Base-by-base conservation (phyloP, 1,140 invertebrate species). In the Bombus cullumanus region DNA sequence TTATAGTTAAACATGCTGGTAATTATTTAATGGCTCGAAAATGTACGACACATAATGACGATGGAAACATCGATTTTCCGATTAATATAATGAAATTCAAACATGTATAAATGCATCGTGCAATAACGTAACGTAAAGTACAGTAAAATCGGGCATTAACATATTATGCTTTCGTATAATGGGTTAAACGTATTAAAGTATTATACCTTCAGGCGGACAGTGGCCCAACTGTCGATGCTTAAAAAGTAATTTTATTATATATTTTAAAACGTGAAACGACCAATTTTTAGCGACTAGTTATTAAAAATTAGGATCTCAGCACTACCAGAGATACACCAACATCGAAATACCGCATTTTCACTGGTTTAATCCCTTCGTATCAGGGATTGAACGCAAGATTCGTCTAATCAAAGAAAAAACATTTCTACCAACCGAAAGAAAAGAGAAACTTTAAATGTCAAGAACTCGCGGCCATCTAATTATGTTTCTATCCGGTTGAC, bases 41-140 rank as follows among this genome's bases (percentile, higher is more conserved):
- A 76, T 76, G 34, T 28, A 13, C 41, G 53, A 25, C 12, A n/a
- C 34, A 39, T 76, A 76, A 76, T 76, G 53, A 28, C 34, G 25
- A 15, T 39, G 25, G 53, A 76, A 76, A 76, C 53, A 76, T 76
- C 74, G 74, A 76, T 76, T 59, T 39, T 25, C 8, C 34, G 53
- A 59, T 76, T 39, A 59, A 31, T 25, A 39, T 76, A 76, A 76
- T 76, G 74, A 76, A 76, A 76, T 76, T 76, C 74, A 59, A 76
- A 76, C 74, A 39, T 28, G 12, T 59, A 76, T 59, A 34, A 28
- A 59, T 59, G 22, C 37, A 39, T 39, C 13, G 13, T 2, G 34
- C 28, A 25, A 39, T 18, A 59, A 76, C 59, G 53, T 59, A 59
- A 76, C 34, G 53, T 3, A 18, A 39, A 37, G 47, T n/a, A 22